Base-by-base conservation (phyloP, 1,140 invertebrate species). In the Apis cerana region DNA sequence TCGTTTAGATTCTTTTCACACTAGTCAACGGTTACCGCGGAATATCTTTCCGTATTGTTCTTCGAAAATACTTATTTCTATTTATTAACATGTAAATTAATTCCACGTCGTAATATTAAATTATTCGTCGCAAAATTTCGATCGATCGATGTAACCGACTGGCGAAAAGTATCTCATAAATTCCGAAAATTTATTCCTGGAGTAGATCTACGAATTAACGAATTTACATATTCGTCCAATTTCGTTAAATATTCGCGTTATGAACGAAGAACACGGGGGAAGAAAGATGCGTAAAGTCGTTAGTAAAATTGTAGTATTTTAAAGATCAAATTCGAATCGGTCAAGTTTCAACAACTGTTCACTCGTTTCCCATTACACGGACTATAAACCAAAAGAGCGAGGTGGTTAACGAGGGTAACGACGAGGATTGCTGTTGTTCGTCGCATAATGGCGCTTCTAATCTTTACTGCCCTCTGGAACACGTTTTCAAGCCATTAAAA, bases 381-480 rank as follows among this genome's bases (percentile, higher is more conserved):
- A 8, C 11, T 43, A 70, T 72, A 43, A 64, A 54, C 11, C 8
- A 48, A 61, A 80, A 54, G 69, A 64, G 21, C 5, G 69, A 43
- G 59, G 17, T 15, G 27, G 4, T 33, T 64, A 80, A 71, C 50
- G 13, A 54, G 50, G 48, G 48, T 50, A 52, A 19, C 48, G 15
- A n/a, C 56, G 17, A 52, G 50, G 48, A 71, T 61, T 52, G 59
- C 27, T 80, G 50, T 64, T 21, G 17, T n/a, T 52, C 50, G 50
- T 64, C 59, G 5, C n/a, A 48, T 74, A 74, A 80, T 48, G 56
- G 17, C 33, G 19, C 7, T 27, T 17, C 27, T 80, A 80, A 80
- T 80, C 69, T 74, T 80, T 80, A 80, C 23, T 54, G 59, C 21
- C 21, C 19, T 27, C 11, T 9, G 58, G 0, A 74, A 74, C 69